phyloP scores from a whole-genome alignment of 2,113 vertebrate genomes.

The Leptobrachium leishanense region DNA sequence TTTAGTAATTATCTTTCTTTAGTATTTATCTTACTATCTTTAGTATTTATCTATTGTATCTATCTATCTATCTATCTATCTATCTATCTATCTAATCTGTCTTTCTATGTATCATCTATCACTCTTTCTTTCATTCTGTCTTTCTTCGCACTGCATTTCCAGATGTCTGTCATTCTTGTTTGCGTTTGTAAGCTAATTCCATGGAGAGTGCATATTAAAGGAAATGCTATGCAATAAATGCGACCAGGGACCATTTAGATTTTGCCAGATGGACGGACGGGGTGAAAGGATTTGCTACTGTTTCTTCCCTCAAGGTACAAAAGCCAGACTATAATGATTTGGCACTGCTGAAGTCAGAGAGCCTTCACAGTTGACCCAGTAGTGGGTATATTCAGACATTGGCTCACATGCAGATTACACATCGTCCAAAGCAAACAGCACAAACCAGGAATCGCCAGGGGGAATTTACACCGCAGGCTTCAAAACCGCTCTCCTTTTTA shows the following conservation, averaged over 20 bases:
- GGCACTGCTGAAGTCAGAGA: constrained; percentile 52
- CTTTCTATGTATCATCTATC: too few species aligned
- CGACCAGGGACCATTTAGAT: constrained; percentile 36
- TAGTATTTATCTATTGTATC: too few species aligned
- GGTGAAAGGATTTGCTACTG: constrained; percentile 52
- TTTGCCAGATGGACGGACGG: constrained; percentile 54
- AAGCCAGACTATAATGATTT: constrained; percentile 61
- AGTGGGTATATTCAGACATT: constrained; percentile 54
- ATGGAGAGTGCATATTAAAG: constrained; percentile 5
- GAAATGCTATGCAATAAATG: background rate
- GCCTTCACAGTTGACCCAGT: constrained; percentile 39
- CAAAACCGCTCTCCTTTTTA: constrained; percentile 16
- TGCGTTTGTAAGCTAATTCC: background rate
- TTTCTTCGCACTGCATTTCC: too few species aligned
- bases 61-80: too few species aligned
- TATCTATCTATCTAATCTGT: too few species aligned
- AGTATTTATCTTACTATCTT: too few species aligned
- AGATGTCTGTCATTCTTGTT: too few species aligned
- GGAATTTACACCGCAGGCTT: constrained; percentile 16
- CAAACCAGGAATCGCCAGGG: constrained; percentile 18
- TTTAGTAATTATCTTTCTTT: too few species aligned
- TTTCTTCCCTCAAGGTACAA: constrained; percentile 53
- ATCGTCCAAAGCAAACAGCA: constrained; percentile 38
- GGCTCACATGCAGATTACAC: constrained; percentile 26
- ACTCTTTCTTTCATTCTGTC: too few species aligned